phyloP scores from a whole-genome alignment of 2,113 vertebrate species.

The Saccopteryx leptura region DNA sequence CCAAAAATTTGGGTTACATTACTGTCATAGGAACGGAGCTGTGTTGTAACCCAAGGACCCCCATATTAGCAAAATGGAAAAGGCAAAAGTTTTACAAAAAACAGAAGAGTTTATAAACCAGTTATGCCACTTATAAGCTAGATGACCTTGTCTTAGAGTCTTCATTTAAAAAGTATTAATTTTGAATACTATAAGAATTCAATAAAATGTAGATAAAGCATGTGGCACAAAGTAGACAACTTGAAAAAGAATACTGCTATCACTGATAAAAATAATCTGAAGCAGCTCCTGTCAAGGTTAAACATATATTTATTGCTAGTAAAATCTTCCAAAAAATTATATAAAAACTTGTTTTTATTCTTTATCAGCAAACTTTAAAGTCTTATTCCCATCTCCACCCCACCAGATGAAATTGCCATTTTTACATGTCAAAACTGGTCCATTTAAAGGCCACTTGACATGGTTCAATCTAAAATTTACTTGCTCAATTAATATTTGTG shows the following conservation, averaged over 20 bases:
- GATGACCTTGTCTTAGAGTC: neutral
- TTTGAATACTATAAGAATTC: constrained; percentile 4
- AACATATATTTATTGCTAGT: neutral
- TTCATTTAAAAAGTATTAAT: neutral
- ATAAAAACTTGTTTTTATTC: constrained; percentile 31
- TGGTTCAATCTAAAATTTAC: neutral
- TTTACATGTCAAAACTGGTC: constrained; percentile 10
- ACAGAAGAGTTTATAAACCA: neutral
- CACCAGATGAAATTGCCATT: neutral
- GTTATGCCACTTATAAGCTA: neutral
- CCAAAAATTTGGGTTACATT: too few species aligned
- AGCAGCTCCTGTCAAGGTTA: neutral
- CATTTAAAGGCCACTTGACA: neutral
- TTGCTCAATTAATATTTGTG: neutral
- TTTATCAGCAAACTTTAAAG: constrained; percentile 6
- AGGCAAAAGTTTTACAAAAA: constrained; percentile 25
- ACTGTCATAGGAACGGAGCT: too few species aligned
- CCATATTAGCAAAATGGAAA: neutral
- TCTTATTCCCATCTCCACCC: neutral
- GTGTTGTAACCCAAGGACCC: too few species aligned
- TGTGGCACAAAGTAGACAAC: neutral
- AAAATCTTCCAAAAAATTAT: neutral
- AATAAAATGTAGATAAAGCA: neutral
- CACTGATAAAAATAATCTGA: neutral
- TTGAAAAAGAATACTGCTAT: neutral